These are phyloP conservation scores for Drosophila maculinotata DNA, from an alignment of 2,888 invertebrate genomes.

Conservation along the genomic window DNA sequence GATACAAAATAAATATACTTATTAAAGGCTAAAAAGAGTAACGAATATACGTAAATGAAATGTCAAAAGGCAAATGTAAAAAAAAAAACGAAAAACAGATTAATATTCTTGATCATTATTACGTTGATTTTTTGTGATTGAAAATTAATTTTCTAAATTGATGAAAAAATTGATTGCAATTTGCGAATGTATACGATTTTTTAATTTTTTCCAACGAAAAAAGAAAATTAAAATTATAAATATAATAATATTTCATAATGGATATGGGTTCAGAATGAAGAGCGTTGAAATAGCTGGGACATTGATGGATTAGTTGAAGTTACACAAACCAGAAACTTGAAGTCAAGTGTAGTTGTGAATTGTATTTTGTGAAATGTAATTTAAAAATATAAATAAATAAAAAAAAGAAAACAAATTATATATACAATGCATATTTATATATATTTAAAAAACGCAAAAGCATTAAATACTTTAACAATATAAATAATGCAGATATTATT, in stretches of 20 bases:
- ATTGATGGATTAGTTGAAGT: slow-evolving; percentile 70
- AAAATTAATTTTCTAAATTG: slow-evolving; percentile 76
- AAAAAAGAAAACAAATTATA: slow-evolving; percentile 54
- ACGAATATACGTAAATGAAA: slow-evolving; percentile 83
- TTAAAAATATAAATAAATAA: slow-evolving; percentile 62
- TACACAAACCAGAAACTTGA: slow-evolving; percentile 70
- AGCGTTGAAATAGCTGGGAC: slow-evolving; percentile 45
- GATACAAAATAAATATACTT: slow-evolving; percentile 41
- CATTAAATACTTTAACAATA: slow-evolving; percentile 65
- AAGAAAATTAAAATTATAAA: slow-evolving; percentile 43
- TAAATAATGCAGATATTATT: slow-evolving; percentile 64
- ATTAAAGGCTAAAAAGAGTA: slow-evolving; percentile 79
- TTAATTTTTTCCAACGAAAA: slow-evolving; percentile 73
- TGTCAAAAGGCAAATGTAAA: slow-evolving; percentile 69
- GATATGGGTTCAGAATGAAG: slow-evolving; percentile 60
- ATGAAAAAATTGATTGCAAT: slow-evolving; percentile 78
- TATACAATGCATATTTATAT: slow-evolving; percentile 76
- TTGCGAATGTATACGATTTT: slow-evolving; percentile 84
- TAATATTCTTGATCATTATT: slow-evolving; percentile 61
- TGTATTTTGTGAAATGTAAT: slow-evolving; percentile 84
- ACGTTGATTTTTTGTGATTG: slow-evolving; percentile 77
- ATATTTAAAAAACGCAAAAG: slow-evolving; percentile 53
- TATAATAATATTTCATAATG: slow-evolving; percentile 69
- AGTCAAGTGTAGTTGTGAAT: slow-evolving; percentile 84
- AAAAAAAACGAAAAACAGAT: slow-evolving; percentile 41